Evolutionary conservation across 2,113 vertebrate genomes (phyloP).

Genomic region (Pelecanus crispus): DNA sequence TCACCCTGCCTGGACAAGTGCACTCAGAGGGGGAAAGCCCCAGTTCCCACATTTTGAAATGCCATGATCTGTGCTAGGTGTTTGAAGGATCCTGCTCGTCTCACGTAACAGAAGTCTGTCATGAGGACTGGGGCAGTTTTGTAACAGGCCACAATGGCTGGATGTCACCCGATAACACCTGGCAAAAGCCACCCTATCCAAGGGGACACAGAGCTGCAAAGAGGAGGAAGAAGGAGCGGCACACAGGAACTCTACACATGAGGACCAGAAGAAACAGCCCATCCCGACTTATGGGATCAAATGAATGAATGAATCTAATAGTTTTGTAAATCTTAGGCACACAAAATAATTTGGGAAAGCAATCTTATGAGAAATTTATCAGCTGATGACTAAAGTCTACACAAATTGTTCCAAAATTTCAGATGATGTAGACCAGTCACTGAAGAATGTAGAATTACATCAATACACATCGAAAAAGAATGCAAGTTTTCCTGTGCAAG

Average conservation of each 20-base stretch:
- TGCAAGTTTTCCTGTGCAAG: not conserved
- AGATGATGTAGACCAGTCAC: not conserved
- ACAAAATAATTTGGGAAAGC: not conserved
- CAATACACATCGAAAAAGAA: not conserved
- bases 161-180: not conserved
- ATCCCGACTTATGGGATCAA: not conserved
- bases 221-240: not conserved
- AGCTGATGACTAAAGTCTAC: not conserved
- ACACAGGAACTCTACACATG: fast-evolving
- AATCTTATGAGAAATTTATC: not conserved
- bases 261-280: not conserved
- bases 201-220: fast-evolving
- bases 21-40: not conserved
- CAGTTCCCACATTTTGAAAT: fast-evolving
- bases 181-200: not conserved
- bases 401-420: not conserved
- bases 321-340: not conserved
- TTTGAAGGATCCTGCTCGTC: not conserved
- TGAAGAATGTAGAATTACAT: not conserved
- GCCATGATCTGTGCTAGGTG: fast-evolving
- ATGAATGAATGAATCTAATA: fast-evolving
- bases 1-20: not conserved
- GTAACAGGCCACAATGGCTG: fast-evolving
- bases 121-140: fast-evolving
- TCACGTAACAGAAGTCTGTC: not conserved